A percentile compares a stretch with the other conserved stretches of the same genome.
Conservation (phyloP, 2,888 invertebrate genomes). For the Lucinisca nassula region DNA sequence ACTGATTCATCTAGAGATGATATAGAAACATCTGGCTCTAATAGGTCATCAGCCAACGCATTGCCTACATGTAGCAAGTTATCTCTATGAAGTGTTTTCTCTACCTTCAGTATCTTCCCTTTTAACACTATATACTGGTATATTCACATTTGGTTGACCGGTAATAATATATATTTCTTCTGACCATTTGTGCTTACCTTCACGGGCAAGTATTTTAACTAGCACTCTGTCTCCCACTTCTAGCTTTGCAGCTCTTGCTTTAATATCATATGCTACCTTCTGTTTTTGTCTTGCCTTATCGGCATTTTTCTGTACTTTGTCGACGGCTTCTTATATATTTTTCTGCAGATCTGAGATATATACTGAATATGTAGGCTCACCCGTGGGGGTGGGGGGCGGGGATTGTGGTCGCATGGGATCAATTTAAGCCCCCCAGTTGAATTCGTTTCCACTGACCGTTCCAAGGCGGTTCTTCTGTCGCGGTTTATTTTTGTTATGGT, state of each 20-base stretch:
- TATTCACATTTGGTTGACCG: not conserved
- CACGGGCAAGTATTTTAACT: constrained; percentile 26
- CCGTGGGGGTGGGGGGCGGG: too few species aligned
- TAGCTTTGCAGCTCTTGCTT: not conserved
- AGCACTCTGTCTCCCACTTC: constrained; percentile 31
- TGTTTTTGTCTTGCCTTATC: not conserved
- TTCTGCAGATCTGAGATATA: not conserved
- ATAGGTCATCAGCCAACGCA: not conserved
- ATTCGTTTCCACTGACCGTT: too few species aligned
- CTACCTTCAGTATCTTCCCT: not conserved
- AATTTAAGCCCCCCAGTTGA: too few species aligned
- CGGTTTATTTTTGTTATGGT: too few species aligned
- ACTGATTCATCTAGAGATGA: too few species aligned
- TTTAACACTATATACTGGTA: not conserved
- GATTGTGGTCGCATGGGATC: too few species aligned
- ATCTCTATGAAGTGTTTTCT: not conserved
- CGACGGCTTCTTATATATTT: not conserved
- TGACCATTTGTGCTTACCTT: constrained; percentile 38
- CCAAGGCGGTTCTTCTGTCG: too few species aligned
- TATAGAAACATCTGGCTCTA: too few species aligned
- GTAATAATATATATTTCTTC: not conserved
- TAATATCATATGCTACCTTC: not conserved
- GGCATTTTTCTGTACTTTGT: not conserved
- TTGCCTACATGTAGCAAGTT: not conserved
- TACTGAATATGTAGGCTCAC: not conserved